Percentiles rank a stretch among this genome's conserved stretches.
phyloP scores from a whole-genome alignment of 2,888 invertebrate species.

The Drosophila ezoana region DNA sequence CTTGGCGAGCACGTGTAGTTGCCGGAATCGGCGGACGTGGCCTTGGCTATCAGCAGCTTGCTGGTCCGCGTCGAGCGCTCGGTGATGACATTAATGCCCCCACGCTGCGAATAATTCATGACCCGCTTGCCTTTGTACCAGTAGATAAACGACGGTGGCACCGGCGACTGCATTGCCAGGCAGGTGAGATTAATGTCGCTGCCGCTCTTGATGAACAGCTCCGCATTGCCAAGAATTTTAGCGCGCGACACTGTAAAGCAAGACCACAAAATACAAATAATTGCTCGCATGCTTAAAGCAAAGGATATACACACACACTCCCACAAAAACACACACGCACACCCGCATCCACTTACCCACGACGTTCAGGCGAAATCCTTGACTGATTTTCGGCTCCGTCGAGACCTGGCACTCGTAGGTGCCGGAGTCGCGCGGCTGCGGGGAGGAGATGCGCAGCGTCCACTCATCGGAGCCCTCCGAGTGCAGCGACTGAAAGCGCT shows the following conservation, averaged over 20 bases:
- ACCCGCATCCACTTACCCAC: slow-evolving; percentile 87
- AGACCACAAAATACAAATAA: slow-evolving; percentile 63
- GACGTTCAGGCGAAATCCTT: slow-evolving; percentile 89
- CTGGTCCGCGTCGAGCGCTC: slow-evolving; percentile 94
- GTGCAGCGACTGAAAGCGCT: slow-evolving; percentile 90
- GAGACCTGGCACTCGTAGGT: slow-evolving; percentile 92
- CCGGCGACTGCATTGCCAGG: slow-evolving; percentile 91
- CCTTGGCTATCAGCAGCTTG: slow-evolving; percentile 93
- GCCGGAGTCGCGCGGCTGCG: slow-evolving; percentile 89
- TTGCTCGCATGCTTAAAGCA: slow-evolving; percentile 49
- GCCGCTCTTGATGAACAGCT: slow-evolving; percentile 95
- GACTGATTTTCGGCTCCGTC: slow-evolving; percentile 91
- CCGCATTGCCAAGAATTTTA: slow-evolving; percentile 94
- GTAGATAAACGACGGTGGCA: slow-evolving; percentile 90
- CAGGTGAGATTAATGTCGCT: slow-evolving; percentile 97
- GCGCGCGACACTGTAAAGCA: slow-evolving; percentile 92
- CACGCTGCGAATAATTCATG: slow-evolving; percentile 94
- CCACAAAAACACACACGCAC: slow-evolving; percentile 5
- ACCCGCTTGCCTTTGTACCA: slow-evolving; percentile 94
- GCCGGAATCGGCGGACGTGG: slow-evolving; percentile 93
- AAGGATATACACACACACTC: slow-evolving; percentile 7
- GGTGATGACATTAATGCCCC: slow-evolving; percentile 95
- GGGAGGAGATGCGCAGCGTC: slow-evolving; percentile 89
- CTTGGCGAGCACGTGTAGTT: slow-evolving; percentile 95
- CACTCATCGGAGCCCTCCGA: slow-evolving; percentile 90